phyloP scores from a whole-genome alignment of 2,888 invertebrate species.

The Diadromus collaris region DNA sequence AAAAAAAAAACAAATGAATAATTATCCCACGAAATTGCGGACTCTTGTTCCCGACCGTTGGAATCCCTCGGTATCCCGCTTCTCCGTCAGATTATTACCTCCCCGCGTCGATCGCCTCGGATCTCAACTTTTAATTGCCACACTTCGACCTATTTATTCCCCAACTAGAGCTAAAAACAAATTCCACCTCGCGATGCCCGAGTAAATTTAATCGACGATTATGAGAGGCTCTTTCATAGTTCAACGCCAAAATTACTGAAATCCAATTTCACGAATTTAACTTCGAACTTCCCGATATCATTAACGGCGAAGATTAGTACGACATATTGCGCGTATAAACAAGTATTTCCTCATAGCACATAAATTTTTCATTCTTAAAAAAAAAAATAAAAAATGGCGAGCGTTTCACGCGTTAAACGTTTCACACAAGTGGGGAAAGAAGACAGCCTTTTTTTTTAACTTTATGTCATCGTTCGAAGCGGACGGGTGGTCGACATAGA shows the following conservation, averaged over 20 bases:
- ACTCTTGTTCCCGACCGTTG: constrained; percentile 31
- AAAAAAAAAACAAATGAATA: constrained; percentile 29
- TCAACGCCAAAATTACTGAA: constrained; percentile 4
- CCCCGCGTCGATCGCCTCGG: constrained; percentile 20
- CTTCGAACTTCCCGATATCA: constrained; percentile 10
- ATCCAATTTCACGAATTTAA: constrained; percentile 15
- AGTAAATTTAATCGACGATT: constrained; percentile 16
- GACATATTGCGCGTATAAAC: neutral
- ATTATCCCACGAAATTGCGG: constrained; percentile 42
- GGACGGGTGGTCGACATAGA: constrained; percentile 32
- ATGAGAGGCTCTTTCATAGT: neutral
- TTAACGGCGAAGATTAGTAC: neutral
- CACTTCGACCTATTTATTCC: constrained; percentile 22
- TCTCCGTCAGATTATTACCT: constrained; percentile 25
- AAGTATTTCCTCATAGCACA: neutral
- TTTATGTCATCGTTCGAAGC: constrained; percentile 38
- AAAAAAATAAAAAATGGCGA: constrained; percentile 27
- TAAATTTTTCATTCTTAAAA: too few relatives aligned
- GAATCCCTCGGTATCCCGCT: constrained; percentile 22
- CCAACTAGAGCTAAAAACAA: neutral
- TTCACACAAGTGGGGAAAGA: constrained; percentile 9
- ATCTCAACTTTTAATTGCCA: constrained; percentile 30
- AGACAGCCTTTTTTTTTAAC: constrained; percentile 29
- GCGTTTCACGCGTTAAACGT: constrained; percentile 12
- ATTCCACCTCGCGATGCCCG: neutral